phyloP scores from a whole-genome alignment of 2,888 invertebrate species.

The Belgica antarctica region DNA sequence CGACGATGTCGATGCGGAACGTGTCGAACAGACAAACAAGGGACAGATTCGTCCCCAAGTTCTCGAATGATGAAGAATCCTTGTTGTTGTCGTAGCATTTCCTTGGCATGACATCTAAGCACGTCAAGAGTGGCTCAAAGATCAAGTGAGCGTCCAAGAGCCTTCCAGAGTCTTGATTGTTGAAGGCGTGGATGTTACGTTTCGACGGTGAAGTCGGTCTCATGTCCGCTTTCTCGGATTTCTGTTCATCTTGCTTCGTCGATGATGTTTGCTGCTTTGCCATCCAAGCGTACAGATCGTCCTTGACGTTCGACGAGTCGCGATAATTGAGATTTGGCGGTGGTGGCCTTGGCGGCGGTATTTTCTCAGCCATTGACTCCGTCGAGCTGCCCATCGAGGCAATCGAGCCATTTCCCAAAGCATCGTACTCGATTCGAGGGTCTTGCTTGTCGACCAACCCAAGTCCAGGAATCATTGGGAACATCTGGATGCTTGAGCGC shows the following conservation, averaged over 20 bases:
- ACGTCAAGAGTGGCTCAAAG: slow-evolving; percentile 86
- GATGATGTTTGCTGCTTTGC: slow-evolving; percentile 73
- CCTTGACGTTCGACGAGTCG: slow-evolving; percentile 61
- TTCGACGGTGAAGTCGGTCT: slow-evolving; percentile 57
- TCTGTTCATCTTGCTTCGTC: slow-evolving; percentile 45
- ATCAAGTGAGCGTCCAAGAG: slow-evolving; percentile 90
- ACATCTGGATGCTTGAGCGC: slow-evolving; percentile 56
- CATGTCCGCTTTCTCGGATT: slow-evolving; percentile 58
- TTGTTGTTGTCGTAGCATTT: slow-evolving; percentile 57
- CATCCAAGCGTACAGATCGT: slow-evolving; percentile 96
- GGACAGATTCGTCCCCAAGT: slow-evolving; percentile 82
- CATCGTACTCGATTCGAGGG: slow-evolving; percentile 65
- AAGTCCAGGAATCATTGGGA: slow-evolving; percentile 49
- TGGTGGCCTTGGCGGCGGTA: slow-evolving; percentile 50
- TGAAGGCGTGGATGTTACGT: slow-evolving; percentile 51
- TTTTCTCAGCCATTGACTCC: slow-evolving; percentile 54
- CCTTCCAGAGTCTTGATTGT: slow-evolving; percentile 78
- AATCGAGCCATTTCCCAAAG: slow-evolving; percentile 73
- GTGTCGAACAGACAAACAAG: slow-evolving; percentile 81
- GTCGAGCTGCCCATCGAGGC: slow-evolving; percentile 61
- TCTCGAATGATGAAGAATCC: slow-evolving; percentile 74
- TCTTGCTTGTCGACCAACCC: slow-evolving; percentile 53
- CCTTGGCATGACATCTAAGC: slow-evolving; percentile 86
- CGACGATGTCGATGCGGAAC: slow-evolving; percentile 90
- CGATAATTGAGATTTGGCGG: slow-evolving; percentile 50